A percentile compares a stretch with the other conserved stretches of the same genome.
phyloP scores from a whole-genome alignment of 2,113 vertebrate genomes.

The human (Homo sapiens) region GRCh38 chr2:160412501-160413000 shows the following conservation, averaged over 20 bases:
- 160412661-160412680: not conserved
- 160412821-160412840: not conserved
- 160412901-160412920: not conserved
- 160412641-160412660: constrained; percentile 31
- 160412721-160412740: not conserved
- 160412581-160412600: not conserved
- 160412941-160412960: not conserved
- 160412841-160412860: not conserved
- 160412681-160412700: not conserved
- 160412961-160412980: constrained; percentile 29
- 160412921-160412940: not conserved
- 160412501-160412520: not conserved
- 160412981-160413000: not conserved
- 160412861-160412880: not conserved
- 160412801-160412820: not conserved
- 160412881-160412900: not conserved
- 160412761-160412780: not conserved
- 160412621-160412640: constrained; percentile 17
- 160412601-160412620: not conserved
- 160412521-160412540: not conserved
- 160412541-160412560: constrained; percentile 28
- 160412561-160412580: not conserved
- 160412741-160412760: constrained; percentile 53
- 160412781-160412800: constrained; percentile 26
- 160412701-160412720: constrained; percentile 22